Evolutionary conservation across 2,888 invertebrate species (phyloP), one percentile per base, ranked within the genome.

Genomic region (Abscondita cerata): DNA sequence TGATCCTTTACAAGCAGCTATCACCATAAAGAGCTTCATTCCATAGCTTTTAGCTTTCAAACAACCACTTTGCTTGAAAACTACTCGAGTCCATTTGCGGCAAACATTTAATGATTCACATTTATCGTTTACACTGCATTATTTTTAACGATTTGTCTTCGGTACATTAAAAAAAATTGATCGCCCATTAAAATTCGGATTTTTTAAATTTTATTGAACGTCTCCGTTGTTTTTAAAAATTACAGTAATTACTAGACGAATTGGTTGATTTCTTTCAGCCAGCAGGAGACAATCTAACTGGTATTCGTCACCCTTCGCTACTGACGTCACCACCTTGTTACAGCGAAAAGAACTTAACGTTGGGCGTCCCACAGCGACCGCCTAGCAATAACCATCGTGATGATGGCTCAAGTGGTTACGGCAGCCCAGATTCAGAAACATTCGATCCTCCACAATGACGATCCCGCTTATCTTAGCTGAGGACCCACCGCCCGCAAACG

Each of bases 381-480:
- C 78, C 73, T 75, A 78, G 74, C 77, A 78, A 72, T 69, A 81
- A 81, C 54, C 74, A 70, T 59, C 73, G 80, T 25, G 91, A 91
- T 73, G 91, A 91, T 78, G 89, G 89, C 18, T 90, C 90, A 74
- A 90, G 90, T 78, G 91, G 91, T 1, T 91, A 91, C 81, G 91
- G 91, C 72, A 90, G 90, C 80, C 91, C 91, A 20, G 89, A 89
- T 78, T 88, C 89, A 11, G 87, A 88, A 70, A 87, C 87, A 33
- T 83, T 84, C 72, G 84, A 84, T 59, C 72, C 78, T 55, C 73
- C 72, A 41, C 75, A 76, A 73, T 76, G 76, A 75, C 77, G 71
- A 51, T 62, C 71, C 54, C 63, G 64, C 52, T 62, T 67, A 11
- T 52, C 59, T 38, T 59, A 63, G 63, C 54, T 55, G 46, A 55